A percentile compares a stretch with the other conserved stretches of the same genome.
phyloP scores from a whole-genome alignment of 2,888 invertebrate genomes.

The Spialia ferax region DNA sequence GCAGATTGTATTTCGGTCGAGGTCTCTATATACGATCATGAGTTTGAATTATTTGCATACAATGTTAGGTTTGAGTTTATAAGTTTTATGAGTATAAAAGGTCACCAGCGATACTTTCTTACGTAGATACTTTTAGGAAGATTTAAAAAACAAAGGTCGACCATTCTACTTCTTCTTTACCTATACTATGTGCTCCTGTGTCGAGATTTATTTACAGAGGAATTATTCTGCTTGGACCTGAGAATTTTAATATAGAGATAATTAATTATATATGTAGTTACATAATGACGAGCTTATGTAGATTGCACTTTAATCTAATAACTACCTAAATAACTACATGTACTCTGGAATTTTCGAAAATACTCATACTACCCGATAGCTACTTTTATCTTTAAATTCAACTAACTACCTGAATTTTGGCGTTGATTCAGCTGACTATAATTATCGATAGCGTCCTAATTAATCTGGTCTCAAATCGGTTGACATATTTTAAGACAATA shows the following conservation, averaged over 20 bases:
- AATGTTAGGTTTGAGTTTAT: no score
- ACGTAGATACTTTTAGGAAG: no score
- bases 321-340: no score
- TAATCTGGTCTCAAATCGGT: conserved; percentile 17
- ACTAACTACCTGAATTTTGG: background rate
- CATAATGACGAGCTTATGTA: no score
- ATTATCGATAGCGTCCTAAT: conserved; percentile 33
- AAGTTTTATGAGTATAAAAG: no score
- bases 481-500: conserved; percentile 36
- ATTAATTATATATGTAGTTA: no score
- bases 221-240: background rate
- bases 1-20: background rate
- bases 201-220: background rate
- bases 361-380: background rate
- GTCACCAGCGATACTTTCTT: no score
- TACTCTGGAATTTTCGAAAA: background rate
- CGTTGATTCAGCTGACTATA: conserved; percentile 24
- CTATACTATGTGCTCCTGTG: no score
- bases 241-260: background rate
- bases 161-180: no score
- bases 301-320: no score
- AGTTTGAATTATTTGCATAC: background rate
- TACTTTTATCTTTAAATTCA: conserved; percentile 5
- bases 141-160: no score
- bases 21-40: background rate